Percentiles rank a stretch among this genome's conserved stretches.
Conservation (phyloP, 2,797 vertebrate species). For the Alcedo atthis region DNA sequence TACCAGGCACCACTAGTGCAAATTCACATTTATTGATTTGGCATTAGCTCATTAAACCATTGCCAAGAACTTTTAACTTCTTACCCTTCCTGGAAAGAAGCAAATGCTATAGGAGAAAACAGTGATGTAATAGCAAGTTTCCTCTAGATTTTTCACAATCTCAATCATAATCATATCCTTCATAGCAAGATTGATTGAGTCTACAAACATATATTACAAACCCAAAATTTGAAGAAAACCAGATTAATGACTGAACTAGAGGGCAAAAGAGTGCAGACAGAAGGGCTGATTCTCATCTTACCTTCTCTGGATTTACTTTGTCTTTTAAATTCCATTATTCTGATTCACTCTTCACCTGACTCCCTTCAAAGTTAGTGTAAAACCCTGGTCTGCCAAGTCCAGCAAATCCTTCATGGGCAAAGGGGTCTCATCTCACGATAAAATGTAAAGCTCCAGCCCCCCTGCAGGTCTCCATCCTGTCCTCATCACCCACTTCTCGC, state of each 20-base stretch:
- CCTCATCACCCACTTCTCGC: not conserved
- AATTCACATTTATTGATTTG: slow-evolving; percentile 20
- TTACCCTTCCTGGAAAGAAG: not conserved
- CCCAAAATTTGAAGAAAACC: not conserved
- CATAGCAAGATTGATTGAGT: not conserved
- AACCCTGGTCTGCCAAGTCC: not conserved
- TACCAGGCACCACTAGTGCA: not conserved
- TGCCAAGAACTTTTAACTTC: not conserved
- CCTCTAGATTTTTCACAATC: not conserved
- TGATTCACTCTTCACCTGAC: not conserved
- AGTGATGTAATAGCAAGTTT: rapidly evolving
- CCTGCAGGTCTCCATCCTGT: not conserved
- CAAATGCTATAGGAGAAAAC: not conserved
- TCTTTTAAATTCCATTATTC: not conserved
- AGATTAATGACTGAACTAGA: not conserved
- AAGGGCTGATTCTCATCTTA: not conserved
- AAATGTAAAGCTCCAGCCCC: not conserved
- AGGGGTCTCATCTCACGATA: not conserved
- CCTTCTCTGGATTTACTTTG: not conserved
- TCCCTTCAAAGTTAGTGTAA: not conserved
- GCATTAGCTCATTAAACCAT: not conserved
- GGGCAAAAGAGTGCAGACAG: not conserved
- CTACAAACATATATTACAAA: not conserved
- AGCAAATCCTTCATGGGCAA: not conserved
- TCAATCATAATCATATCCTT: not conserved